A percentile compares a stretch with the other conserved stretches of the same genome.
Conservation (phyloP, 2,888 invertebrate species). For the Ferrisia virgata region DNA sequence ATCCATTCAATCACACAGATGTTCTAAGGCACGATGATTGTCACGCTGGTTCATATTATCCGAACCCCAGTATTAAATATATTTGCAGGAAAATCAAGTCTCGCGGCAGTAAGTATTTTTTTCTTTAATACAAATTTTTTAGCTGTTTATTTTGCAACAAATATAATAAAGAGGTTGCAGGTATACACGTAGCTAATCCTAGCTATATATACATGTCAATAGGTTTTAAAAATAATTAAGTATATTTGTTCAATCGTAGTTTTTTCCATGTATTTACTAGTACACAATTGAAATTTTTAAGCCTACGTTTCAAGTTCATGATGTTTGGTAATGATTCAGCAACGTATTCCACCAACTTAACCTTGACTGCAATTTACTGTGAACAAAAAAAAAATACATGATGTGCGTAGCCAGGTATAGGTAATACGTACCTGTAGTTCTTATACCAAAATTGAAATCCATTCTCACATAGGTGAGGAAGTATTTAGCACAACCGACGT, state of each 20-base stretch:
- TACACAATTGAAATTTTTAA: neutral
- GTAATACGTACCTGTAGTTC: too few relatives aligned
- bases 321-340: neutral
- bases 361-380: neutral
- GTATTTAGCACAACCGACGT: neutral
- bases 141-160: too few relatives aligned
- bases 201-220: too few relatives aligned
- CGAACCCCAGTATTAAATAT: conserved; percentile 56
- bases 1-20: conserved; percentile 64
- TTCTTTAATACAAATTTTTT: neutral
- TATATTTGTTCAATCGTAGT: too few relatives aligned
- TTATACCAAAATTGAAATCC: neutral
- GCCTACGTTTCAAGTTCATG: neutral
- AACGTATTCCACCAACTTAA: neutral
- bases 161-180: too few relatives aligned
- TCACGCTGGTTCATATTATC: neutral
- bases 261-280: too few relatives aligned
- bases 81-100: conserved; percentile 74
- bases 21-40: conserved; percentile 47
- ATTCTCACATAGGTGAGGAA: neutral
- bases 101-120: conserved; percentile 61
- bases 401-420: neutral
- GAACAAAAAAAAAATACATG: neutral
- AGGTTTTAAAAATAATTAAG: too few relatives aligned
- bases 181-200: too few relatives aligned